Percentiles rank a stretch among this genome's conserved stretches.
Evolutionary conservation across 2,113 vertebrate species (phyloP).

Genomic region (Seriola dumerili): DNA sequence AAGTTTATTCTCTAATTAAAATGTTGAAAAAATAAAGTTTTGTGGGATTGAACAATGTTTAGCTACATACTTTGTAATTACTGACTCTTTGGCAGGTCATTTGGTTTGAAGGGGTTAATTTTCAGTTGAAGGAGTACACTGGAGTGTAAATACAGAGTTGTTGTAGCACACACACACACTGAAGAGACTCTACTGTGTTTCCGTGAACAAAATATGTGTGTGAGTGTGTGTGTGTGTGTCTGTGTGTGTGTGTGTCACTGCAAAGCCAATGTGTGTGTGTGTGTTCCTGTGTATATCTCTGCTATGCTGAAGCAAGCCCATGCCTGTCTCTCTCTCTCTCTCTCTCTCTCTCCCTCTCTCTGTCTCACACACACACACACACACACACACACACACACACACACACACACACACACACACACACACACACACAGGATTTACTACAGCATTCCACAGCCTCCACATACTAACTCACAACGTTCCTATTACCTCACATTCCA

Average conservation of each 20-base stretch:
- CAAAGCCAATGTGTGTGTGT: neutral
- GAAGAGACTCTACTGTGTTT: constrained; percentile 3
- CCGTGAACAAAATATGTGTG: neutral
- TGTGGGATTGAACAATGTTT: neutral
- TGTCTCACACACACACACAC: constrained; percentile 15
- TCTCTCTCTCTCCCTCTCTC: neutral
- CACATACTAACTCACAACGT: constrained; percentile 46
- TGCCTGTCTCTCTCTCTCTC: constrained; percentile 12
- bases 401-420: constrained; percentile 27
- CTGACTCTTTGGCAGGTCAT: neutral
- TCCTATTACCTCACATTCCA: constrained; percentile 64
- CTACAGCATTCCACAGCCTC: constrained; percentile 62
- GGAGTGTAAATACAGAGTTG: too few species aligned
- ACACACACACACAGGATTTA: constrained; percentile 47
- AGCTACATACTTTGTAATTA: neutral
- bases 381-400: constrained; percentile 35
- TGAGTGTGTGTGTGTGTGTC: too few species aligned
- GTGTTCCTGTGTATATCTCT: neutral
- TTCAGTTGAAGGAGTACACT: too few species aligned
- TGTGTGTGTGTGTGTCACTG: neutral
- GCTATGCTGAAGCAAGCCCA: constrained; percentile 24
- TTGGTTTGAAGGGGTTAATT: neutral
- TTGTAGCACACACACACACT: neutral
- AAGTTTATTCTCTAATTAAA: neutral
- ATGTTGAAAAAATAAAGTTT: neutral